Base-by-base conservation (phyloP, 2,113 vertebrate species). In the Bombycilla garrulus region DNA sequence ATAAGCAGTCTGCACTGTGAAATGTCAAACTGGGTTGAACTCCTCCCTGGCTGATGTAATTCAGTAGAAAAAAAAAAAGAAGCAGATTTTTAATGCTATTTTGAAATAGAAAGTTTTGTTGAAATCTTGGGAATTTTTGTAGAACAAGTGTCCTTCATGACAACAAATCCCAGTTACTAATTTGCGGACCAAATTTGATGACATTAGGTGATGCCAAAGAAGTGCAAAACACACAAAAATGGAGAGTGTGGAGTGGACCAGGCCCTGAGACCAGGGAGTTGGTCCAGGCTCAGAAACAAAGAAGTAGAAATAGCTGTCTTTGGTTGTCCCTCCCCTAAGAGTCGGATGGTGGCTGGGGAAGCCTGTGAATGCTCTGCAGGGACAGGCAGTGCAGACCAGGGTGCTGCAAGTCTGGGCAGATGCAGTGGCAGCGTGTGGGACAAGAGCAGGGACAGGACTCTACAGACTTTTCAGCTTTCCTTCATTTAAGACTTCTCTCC, bases 351-450 rank as follows among this genome's bases (percentile, higher is more conserved):
- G 85, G n/a, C 73, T 74, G 73, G 74, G 71, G 38, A 78, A 56
- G 56, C 65, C 64, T 64, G 33, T 40, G 44, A 57, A 29, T 6
- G 5, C 23, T 33, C 3, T 38, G 38, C 24, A 76, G 48, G 29
- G 26, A 35, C 26, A 42, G 47, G 6, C 10, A 36, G 38, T 2
- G 4, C 25, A 5, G 15, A 45, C 29, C 57, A 21, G 44, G 44
- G n/a, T 78, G 81, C 54, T 29, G n/a, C 54, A 12, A 6, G 33
- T 25, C 50, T 36, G 38, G 70, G n/a, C 2, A 5, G 69, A 22
- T 1, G 15, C 35, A n/a, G 2, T 5, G 20, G 28, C 4, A 3
- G 12, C 0, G 0, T 19, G n/a, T 23, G 47, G 36, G 60, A 53
- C 42, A 48, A 60, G 45, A 77, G 24, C 21, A 50, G 40, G 31